These are phyloP conservation scores for Meteorus cinctellus DNA, from an alignment of 2,888 invertebrate species.

Conservation along the genomic window DNA sequence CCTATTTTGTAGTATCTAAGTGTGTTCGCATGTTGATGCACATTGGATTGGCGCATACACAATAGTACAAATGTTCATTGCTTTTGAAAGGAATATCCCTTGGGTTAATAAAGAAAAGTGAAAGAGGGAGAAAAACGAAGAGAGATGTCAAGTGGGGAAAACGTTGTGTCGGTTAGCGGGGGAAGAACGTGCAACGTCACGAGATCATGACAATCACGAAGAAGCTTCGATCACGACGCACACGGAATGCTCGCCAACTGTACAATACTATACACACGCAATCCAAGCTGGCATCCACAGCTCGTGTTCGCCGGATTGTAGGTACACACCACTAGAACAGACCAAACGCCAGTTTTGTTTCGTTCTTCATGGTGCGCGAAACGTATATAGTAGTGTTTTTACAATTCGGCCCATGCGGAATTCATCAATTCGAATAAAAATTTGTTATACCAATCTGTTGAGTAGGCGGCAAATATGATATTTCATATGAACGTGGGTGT, in stretches of 20 bases:
- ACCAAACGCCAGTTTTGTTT: slow-evolving; percentile 57
- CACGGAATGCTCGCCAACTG: slow-evolving; percentile 50
- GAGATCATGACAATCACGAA: slow-evolving; percentile 56
- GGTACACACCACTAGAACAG: slow-evolving; percentile 52
- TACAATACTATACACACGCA: slow-evolving; percentile 57
- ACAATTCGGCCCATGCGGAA: too few species aligned
- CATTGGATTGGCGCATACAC: background rate
- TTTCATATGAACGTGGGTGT: background rate
- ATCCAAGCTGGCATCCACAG: slow-evolving; percentile 52
- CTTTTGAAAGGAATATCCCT: background rate
- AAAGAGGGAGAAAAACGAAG: background rate
- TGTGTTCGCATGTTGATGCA: background rate
- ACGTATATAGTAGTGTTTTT: slow-evolving; percentile 13
- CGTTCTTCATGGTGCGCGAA: slow-evolving; percentile 52
- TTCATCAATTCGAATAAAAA: too few species aligned
- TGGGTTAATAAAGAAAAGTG: slow-evolving; percentile 15
- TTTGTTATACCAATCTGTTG: background rate
- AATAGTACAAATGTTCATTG: background rate
- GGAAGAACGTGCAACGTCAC: slow-evolving; percentile 43
- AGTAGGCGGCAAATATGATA: background rate
- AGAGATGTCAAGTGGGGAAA: background rate
- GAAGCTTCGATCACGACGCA: slow-evolving; percentile 56
- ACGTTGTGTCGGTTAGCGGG: background rate
- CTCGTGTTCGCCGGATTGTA: slow-evolving; percentile 52
- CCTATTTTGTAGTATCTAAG: background rate